These are phyloP conservation scores for Lamprotornis superbus DNA, from an alignment of 2,113 vertebrate species.

Conservation along the genomic window DNA sequence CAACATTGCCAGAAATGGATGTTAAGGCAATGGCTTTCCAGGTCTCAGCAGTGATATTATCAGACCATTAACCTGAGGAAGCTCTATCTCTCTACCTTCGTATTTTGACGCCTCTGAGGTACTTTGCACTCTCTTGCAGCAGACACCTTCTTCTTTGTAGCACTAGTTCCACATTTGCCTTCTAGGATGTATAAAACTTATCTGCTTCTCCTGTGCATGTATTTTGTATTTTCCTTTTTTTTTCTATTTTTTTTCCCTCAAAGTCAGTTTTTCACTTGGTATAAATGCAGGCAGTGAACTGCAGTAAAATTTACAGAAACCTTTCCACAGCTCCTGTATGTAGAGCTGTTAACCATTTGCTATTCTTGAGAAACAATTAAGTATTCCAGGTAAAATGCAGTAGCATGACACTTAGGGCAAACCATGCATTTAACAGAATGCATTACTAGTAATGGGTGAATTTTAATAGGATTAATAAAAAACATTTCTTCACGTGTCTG, in stretches of 20 bases:
- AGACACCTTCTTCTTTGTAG: background rate
- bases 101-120: constrained; percentile 18
- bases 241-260: background rate
- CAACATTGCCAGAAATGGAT: background rate
- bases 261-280: background rate
- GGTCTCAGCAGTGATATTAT: constrained; percentile 30
- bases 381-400: background rate
- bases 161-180: background rate
- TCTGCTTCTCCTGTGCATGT: background rate
- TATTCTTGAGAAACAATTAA: background rate
- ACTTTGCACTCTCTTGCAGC: background rate
- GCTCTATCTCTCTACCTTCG: background rate
- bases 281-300: background rate
- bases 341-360: constrained; percentile 10
- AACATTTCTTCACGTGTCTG: background rate
- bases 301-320: background rate
- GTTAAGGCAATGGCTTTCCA: background rate
- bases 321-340: background rate
- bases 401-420: background rate
- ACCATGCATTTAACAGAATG: background rate
- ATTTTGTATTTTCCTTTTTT: background rate
- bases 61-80: constrained; percentile 48
- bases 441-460: background rate
- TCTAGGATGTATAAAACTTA: constrained; percentile 26
- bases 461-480: constrained; percentile 8